Base-by-base conservation (phyloP, 2,113 vertebrate genomes). In the Jacana jacana region DNA sequence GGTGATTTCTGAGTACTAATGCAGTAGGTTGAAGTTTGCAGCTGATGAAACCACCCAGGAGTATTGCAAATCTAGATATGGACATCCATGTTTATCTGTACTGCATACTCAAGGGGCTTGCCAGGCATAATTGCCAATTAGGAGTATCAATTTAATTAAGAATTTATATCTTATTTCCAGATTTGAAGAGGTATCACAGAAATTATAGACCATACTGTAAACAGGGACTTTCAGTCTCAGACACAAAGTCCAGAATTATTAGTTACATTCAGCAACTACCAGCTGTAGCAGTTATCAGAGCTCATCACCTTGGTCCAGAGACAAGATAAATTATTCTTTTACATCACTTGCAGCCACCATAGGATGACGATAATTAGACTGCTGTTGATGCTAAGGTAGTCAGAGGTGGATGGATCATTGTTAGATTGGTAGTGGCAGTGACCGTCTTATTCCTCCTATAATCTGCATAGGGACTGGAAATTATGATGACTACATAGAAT, bases 21-120 rank as follows among this genome's bases (percentile, higher is more conserved):
- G 52, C 31, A 1, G 1, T 6, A 75, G 65, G 39, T 37, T 79
- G 73, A 81, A 77, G 40, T 30, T 31, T 30, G 40, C 49, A 89
- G 70, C 73, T 92, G 78, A 91, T 72, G 87, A 89, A 96, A 97
- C 44, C 66, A 82, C 66, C 4, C 65, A 81, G 23, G 54, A 85
- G 31, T 65, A 88, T 86, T 85, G 68, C 77, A 92, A 65, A 57
- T 33, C 31, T 42, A 68, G 27, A 39, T 52, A 64, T 0, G 87
- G 42, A 55, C 48, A 18, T 3, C 17, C 19, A 15, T 81, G 57
- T 91, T 91, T 81, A 81, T 27, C 33, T 58, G 28, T 24, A 18
- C 31, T 17, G 15, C 13, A 24, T 79, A 33, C 78, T 88, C 70
- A 72, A 65, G 78, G 80, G 78, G 12, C 8, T 73, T 57, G 72